Base-by-base conservation (phyloP, 2,797 vertebrate genomes). In the Pelobates cultripes region DNA sequence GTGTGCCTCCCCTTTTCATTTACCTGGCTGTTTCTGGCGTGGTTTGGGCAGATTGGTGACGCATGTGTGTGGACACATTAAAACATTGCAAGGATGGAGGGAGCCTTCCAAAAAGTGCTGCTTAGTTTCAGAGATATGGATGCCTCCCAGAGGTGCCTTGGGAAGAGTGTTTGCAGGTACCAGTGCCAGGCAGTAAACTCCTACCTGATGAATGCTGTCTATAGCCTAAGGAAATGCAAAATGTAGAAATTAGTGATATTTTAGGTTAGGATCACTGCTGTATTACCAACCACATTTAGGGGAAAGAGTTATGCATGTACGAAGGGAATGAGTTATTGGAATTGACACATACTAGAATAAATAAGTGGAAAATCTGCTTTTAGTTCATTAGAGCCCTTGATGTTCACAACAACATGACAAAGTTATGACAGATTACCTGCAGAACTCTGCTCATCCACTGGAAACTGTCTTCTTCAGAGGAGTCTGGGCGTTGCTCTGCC, bases 361-460 rank as follows among this genome's bases (percentile, higher is more conserved):
- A 51, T 51, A 51, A 10, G 47, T 10, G 5, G 47, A 10, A 1
- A 6, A 51, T 51, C 5, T 51, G 47, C 5, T 10, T 51, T 51
- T 51, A 10, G 47, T 10, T 6, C 47, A 51, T 51, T 51, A 6
- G 47, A 28, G 28, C 28, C 28, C 28, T 51, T 51, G 47, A 51
- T 51, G 10, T 51, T 51, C 47, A 6, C 47, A 10, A 51, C 5
- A 51, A 6, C 47, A 6, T 51, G 10, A 51, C 47, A 51, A 51
- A 51, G 47, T 28, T 28, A 28, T 28, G 28, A 2, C 47, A 10
- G 1, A 0, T 85, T 87, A 98, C 97, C 96, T 99, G 97, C 61
- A 99, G 93, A 76, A 98, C 96, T 0, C 97, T 94, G 86, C 97
- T 98, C 97, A 99, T 99, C 97, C 97, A 99, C 93, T 98, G 97